phyloP scores from a whole-genome alignment of 2,113 vertebrate species.

The Panthera leo region DNA sequence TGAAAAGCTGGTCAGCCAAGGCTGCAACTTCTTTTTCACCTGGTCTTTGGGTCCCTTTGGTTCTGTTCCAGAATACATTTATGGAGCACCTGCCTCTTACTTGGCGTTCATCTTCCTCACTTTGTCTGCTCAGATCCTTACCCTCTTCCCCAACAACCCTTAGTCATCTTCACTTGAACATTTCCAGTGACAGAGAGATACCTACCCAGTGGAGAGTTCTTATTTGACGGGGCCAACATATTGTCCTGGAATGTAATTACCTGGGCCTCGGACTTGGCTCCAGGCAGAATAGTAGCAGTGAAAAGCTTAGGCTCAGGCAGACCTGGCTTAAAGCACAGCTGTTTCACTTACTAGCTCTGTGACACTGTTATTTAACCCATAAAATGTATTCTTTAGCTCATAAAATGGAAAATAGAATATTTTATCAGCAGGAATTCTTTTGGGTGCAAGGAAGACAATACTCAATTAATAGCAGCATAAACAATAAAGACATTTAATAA shows the following conservation, averaged over 20 bases:
- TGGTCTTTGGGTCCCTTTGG: neutral
- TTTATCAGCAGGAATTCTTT: conserved; percentile 21
- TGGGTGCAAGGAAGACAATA: neutral
- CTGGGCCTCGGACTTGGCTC: neutral
- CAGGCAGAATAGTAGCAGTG: neutral
- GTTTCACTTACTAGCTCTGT: neutral
- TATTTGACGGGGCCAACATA: neutral
- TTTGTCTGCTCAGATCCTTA: neutral
- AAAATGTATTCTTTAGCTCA: neutral
- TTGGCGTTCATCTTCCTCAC: neutral
- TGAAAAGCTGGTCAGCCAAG: neutral
- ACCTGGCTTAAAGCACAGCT: neutral
- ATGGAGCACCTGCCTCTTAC: neutral
- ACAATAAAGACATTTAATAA: conserved; percentile 1
- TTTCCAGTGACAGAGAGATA: neutral
- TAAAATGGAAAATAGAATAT: conserved; percentile 19
- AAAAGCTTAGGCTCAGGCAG: neutral
- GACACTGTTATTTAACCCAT: neutral
- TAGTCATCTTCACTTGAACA: neutral
- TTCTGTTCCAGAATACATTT: neutral
- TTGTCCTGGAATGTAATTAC: neutral
- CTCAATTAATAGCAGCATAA: conserved; percentile 7
- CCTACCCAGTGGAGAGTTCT: neutral
- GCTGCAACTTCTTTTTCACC: neutral
- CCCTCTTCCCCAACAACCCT: neutral